These are phyloP conservation scores for Scaptomyza tumidula DNA, from an alignment of 2,888 invertebrate species.

Conservation along the genomic window DNA sequence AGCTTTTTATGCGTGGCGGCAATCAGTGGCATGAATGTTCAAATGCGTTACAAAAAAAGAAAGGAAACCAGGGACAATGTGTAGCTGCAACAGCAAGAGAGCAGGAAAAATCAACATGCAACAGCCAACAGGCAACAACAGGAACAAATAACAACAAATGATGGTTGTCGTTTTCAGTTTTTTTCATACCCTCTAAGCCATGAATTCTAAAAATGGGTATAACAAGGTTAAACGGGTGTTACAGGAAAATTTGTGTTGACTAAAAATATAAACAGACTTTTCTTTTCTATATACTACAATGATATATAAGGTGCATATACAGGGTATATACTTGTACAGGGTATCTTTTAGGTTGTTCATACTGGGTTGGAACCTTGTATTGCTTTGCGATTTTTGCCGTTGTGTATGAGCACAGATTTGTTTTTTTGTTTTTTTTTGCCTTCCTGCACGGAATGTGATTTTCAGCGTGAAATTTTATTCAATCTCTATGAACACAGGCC, in stretches of 20 bases:
- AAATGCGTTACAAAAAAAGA: conserved; percentile 48
- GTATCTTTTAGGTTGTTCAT: too few relatives aligned
- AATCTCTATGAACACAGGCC: conserved; percentile 48
- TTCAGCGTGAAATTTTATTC: conserved; percentile 77
- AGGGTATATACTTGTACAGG: too few relatives aligned
- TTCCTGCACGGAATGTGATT: conserved; percentile 59
- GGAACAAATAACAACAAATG: conserved; percentile 24
- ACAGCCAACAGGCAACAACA: conserved; percentile 45
- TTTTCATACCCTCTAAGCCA: conserved; percentile 14
- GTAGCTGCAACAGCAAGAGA: conserved; percentile 29
- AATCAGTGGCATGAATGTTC: conserved; percentile 70
- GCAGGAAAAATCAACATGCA: conserved; percentile 68
- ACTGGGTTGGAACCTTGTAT: not conserved
- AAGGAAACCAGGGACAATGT: conserved; percentile 32
- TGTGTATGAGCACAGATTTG: conserved; percentile 16
- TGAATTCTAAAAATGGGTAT: not conserved
- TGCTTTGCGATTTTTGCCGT: conserved; percentile 20
- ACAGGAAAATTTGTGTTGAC: too few relatives aligned
- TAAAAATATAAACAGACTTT: too few relatives aligned
- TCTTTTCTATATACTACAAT: too few relatives aligned
- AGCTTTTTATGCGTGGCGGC: conserved; percentile 64
- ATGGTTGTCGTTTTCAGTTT: conserved; percentile 12
- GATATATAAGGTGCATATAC: too few relatives aligned
- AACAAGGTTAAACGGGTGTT: too few relatives aligned
- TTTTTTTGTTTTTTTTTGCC: conserved; percentile 12